A percentile compares a stretch with the other conserved stretches of the same genome.
Evolutionary conservation across 2,888 invertebrate species (phyloP).

Genomic region (Drosophila ustulata): DNA sequence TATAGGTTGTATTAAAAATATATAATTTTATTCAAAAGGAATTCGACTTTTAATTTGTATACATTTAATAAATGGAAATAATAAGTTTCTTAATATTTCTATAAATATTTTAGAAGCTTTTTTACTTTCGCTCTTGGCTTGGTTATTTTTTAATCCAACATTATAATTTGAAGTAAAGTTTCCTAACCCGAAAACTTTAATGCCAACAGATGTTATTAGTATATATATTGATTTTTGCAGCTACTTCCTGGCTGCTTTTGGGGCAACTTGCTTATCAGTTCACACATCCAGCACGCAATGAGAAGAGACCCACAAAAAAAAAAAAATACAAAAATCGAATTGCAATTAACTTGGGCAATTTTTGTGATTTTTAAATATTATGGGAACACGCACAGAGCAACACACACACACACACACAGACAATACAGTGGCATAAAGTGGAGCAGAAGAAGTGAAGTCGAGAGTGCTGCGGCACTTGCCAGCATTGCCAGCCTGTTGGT

Average conservation of each 20-base stretch:
- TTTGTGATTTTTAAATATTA: constrained; percentile 80
- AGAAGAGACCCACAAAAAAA: constrained; percentile 3
- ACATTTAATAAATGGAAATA: too few relatives aligned
- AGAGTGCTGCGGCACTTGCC: constrained; percentile 52
- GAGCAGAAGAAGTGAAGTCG: constrained; percentile 5
- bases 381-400: constrained; percentile 73
- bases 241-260: constrained; percentile 16
- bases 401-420: constrained; percentile 25
- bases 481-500: constrained; percentile 38
- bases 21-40: too few relatives aligned
- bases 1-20: background rate
- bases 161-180: background rate
- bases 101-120: too few relatives aligned
- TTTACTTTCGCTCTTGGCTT: too few relatives aligned
- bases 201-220: constrained; percentile 7
- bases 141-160: too few relatives aligned
- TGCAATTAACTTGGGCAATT: constrained; percentile 77
- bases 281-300: constrained; percentile 66
- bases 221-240: background rate
- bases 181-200: background rate
- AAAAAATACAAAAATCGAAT: constrained; percentile 37
- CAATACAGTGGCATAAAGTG: constrained; percentile 2
- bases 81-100: too few relatives aligned
- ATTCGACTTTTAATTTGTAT: too few relatives aligned
- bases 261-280: constrained; percentile 54